Conservation (phyloP, 2,113 vertebrate species). For the Rhegmatorhina hoffmannsi region DNA sequence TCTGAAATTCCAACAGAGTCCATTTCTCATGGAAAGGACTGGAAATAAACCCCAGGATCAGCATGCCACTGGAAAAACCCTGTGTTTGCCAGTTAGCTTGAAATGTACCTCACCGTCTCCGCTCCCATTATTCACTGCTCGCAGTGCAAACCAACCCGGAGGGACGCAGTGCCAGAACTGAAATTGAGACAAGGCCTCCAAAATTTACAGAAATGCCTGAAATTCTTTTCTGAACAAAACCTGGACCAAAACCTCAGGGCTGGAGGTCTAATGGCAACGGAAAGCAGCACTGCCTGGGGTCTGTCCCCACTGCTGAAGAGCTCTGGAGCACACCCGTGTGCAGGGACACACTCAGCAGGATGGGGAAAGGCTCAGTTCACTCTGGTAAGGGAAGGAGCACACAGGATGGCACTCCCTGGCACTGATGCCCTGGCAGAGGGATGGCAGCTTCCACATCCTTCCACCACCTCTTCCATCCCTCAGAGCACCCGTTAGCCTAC, state of each 20-base stretch:
- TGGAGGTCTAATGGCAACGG: background rate
- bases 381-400: accelerated
- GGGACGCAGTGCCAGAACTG: background rate
- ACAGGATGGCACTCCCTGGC: accelerated
- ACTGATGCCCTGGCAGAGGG: background rate
- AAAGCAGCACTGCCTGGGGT: background rate
- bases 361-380: background rate
- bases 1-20: conserved; percentile 27
- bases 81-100: conserved; percentile 1
- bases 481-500: background rate
- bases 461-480: background rate
- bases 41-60: conserved; percentile 9
- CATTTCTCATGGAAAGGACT: background rate
- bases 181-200: background rate
- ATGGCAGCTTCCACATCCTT: background rate
- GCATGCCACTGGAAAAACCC: background rate
- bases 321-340: background rate
- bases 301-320: accelerated
- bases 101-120: background rate
- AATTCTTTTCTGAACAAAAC: background rate
- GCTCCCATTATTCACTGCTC: background rate
- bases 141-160: background rate
- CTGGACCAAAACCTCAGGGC: background rate
- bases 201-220: background rate
- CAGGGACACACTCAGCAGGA: background rate